Base-by-base conservation (phyloP, 2,888 invertebrate genomes). In the Cephonodes hylas region DNA sequence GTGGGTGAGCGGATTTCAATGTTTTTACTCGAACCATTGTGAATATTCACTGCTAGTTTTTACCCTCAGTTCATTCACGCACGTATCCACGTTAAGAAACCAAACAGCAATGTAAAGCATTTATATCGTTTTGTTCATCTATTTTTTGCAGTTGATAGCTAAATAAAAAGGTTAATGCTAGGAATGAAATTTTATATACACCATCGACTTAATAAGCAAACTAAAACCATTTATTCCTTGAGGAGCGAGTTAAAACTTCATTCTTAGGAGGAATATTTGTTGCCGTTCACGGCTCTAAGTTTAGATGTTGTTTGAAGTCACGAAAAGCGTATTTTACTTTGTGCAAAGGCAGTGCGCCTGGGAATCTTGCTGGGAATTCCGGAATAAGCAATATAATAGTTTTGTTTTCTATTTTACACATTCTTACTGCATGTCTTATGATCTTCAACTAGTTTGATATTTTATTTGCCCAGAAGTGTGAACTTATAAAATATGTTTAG, bases 281-380 rank as follows among this genome's bases (percentile, higher is more conserved):
- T 48, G 7, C 18, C 18, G 10, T 53, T 27, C 18, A 8, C 15
- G n/a, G 8, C 18, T 31, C 18, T 53, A 31, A 31, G 10, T 53
- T 15, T 27, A 53, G 18, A 15, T 53, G 31, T 31, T 31, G 27
- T 53, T 18, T 4, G 27, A 18, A 53, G 63, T 72, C 71, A 71
- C 66, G 73, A 65, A 60, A 61, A 20, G 8, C 15, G 25, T 42
- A 18, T 31, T 53, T 53, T 18, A 31, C 18, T 7, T 53, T 20
- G 27, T 31, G 18, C 27, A 53, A 53, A 31, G 53, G n/a, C 27
- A 18, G 15, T 27, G 27, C 31, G 53, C 31, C 31, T 10, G 31
- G 53, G 27, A 53, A 31, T 48, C 18, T 18, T 6, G 31, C 27
- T 15, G 53, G 8, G 31, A 15, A 27, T 53, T 53, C 53, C 23